phyloP scores from a whole-genome alignment of 2,113 vertebrate genomes.

The Nestor notabilis region DNA sequence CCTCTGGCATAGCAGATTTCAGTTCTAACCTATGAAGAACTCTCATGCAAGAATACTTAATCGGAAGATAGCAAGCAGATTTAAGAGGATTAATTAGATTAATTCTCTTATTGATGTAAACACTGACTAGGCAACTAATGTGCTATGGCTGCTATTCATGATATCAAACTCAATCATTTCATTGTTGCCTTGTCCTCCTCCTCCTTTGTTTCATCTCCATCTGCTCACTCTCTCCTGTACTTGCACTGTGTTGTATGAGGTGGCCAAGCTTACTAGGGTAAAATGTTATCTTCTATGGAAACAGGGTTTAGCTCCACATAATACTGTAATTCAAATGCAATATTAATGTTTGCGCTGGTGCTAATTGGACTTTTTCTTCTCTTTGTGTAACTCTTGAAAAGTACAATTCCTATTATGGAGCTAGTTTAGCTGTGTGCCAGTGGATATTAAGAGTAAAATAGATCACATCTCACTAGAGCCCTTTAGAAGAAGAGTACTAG shows the following conservation, averaged over 20 bases:
- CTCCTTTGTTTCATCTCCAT: constrained; percentile 15
- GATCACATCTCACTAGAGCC: background rate
- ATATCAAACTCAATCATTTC: constrained; percentile 4
- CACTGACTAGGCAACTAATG: constrained; percentile 3
- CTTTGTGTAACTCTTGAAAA: background rate
- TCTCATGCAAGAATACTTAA: background rate
- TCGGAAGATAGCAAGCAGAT: background rate
- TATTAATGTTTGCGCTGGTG: background rate
- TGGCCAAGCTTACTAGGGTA: background rate
- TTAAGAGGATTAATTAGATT: constrained; percentile 16
- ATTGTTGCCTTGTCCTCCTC: background rate
- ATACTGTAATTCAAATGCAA: background rate
- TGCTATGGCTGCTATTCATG: constrained; percentile 5
- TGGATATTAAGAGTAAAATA: background rate
- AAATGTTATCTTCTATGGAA: background rate
- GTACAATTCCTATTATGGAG: background rate
- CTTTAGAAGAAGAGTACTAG: background rate
- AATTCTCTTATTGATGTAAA: constrained; percentile 39
- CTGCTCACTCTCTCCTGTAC: background rate
- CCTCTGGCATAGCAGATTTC: background rate
- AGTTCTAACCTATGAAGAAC: background rate
- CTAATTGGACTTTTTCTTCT: background rate
- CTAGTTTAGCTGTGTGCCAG: background rate
- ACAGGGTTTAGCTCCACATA: background rate
- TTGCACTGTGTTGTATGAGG: background rate